Conservation (phyloP, 2,797 vertebrate genomes). For the Rhinoraja longicauda region DNA sequence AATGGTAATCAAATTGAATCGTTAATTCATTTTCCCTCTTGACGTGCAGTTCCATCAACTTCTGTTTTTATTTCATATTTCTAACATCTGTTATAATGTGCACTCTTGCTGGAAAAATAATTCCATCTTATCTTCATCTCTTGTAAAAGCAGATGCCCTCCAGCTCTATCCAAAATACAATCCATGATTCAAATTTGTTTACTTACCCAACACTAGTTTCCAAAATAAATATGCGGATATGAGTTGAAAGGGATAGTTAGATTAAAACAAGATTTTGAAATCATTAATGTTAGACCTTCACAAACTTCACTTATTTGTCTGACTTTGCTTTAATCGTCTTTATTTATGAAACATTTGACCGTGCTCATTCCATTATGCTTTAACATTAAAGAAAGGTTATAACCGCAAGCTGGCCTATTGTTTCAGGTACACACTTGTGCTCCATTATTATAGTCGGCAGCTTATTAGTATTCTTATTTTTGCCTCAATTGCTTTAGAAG, state of each 20-base stretch:
- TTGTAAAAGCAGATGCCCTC: neutral
- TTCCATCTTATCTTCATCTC: neutral
- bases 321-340: neutral
- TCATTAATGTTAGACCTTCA: neutral
- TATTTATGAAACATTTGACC: neutral
- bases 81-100: too few relatives aligned
- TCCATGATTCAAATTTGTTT: neutral
- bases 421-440: slow-evolving; percentile 9
- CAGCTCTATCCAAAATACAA: neutral
- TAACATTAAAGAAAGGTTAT: neutral
- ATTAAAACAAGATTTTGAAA: neutral
- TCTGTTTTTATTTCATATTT: too few relatives aligned
- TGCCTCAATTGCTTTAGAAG: slow-evolving; percentile 61
- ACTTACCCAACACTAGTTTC: neutral
- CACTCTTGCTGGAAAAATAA: neutral
- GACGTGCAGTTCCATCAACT: too few relatives aligned
- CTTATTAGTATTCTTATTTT: slow-evolving; percentile 56
- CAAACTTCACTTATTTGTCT: neutral
- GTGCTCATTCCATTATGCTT: neutral
- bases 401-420: neutral
- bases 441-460: slow-evolving; percentile 36
- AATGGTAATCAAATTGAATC: too few relatives aligned
- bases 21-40: too few relatives aligned
- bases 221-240: neutral
- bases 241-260: neutral